A percentile compares a stretch with the other conserved stretches of the same genome.
phyloP scores from a whole-genome alignment of 2,113 vertebrate genomes.

The Candoia aspera region DNA sequence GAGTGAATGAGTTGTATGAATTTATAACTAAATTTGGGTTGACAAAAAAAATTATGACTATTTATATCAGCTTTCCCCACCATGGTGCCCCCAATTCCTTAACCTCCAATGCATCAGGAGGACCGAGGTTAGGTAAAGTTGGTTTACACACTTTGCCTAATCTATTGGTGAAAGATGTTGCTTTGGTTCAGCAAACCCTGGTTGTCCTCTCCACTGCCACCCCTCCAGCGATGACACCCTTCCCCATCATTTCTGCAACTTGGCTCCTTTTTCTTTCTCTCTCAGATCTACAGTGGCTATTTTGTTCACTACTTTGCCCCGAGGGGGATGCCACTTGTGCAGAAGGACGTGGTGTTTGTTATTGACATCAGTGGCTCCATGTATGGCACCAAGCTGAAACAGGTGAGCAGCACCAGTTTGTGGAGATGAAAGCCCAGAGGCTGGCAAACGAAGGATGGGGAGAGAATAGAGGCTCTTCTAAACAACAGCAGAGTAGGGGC shows the following conservation, averaged over 20 bases:
- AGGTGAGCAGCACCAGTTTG: slow-evolving; percentile 65
- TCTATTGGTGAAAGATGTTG: background rate
- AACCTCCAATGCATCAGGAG: background rate
- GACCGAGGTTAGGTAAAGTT: background rate
- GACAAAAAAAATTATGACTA: background rate
- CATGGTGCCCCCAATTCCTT: background rate
- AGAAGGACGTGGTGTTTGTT: slow-evolving; percentile 82
- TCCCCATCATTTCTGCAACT: background rate
- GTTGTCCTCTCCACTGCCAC: background rate
- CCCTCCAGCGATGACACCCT: background rate
- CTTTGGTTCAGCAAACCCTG: background rate
- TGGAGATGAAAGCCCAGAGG: background rate
- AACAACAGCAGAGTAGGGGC: too few relatives aligned
- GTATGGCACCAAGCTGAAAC: slow-evolving; percentile 84
- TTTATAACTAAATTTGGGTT: background rate
- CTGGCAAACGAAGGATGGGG: background rate
- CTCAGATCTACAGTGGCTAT: slow-evolving; percentile 78
- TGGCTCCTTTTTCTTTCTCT: slow-evolving; percentile 13
- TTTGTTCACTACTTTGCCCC: slow-evolving; percentile 86
- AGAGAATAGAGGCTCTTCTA: background rate
- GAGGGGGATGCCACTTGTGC: slow-evolving; percentile 76
- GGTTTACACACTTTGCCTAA: background rate
- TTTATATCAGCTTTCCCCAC: background rate
- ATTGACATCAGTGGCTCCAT: slow-evolving; percentile 84
- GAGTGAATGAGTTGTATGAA: background rate